Base-by-base conservation (phyloP, 2,113 vertebrate genomes). In the Megatriorchis doriae region DNA sequence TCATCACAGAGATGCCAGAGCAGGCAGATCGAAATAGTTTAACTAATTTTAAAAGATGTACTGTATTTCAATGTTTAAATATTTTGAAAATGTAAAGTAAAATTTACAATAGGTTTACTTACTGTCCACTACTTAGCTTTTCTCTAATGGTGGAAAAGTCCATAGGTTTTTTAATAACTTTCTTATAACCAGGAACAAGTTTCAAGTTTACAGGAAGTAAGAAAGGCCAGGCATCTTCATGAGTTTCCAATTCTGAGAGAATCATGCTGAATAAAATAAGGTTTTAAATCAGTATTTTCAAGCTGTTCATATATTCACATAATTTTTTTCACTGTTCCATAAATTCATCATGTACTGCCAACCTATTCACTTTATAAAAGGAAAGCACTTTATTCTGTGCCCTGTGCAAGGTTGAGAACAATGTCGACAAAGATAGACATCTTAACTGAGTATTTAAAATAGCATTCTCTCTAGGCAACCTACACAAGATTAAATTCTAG, bases 151-250 rank as follows among this genome's bases (percentile, higher is more conserved):
- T 99, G 93, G 99, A 99, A 97, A 99, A 99, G 98, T 99, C 99
- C 99, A 99, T 99, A 53, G 99, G 99, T 95, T 99, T 99, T 97
- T 99, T 99, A 96, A 99, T 99, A 98, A 99, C 99, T 97, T 99
- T 99, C 98, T 97, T 99, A 97, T 99, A 99, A 79, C 99, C 99
- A 72, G 99, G 99, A 96, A 99, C 99, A 61, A 99, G 99, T 97
- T 99, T 99, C 98, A 99, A 98, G 98, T 99, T 99, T 98, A 99
- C 99, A 75, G 99, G 99, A 93, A 99, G 99, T 96, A 99, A 98
- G 95, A 99, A 99, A 97, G 99, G 99, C 99, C 99, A 99, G 67
- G 99, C 99, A 94, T 99, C 99, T 95, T 99, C 99, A 97, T 99
- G 99, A 65, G 99, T 98, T 98, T 99, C 99, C 98, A 99, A 97